phyloP scores from a whole-genome alignment of 1,140 invertebrate genomes.

The Drosophila chauvacae region DNA sequence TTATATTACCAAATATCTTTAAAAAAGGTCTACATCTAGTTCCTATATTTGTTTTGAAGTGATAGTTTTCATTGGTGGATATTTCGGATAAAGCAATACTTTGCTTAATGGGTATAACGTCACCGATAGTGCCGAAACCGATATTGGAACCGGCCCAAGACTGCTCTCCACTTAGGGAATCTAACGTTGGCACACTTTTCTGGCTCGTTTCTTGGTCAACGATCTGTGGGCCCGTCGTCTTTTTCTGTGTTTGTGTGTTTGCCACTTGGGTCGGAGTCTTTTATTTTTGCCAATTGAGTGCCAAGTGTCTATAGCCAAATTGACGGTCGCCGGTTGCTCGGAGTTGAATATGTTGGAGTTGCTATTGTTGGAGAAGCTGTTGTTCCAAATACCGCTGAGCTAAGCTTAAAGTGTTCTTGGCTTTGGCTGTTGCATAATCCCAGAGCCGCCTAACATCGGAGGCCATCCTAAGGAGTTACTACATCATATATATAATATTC shows the following conservation, averaged over 20 bases:
- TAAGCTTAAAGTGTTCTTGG: slow-evolving; percentile 39
- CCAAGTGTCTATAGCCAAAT: slow-evolving; percentile 32
- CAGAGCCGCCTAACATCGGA: neutral
- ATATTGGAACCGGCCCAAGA: slow-evolving; percentile 55
- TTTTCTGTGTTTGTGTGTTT: slow-evolving; percentile 33
- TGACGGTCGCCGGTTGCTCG: slow-evolving; percentile 6
- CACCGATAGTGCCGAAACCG: slow-evolving; percentile 22
- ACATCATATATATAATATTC: neutral
- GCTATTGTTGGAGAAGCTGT: slow-evolving; percentile 20
- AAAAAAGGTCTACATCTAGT: neutral
- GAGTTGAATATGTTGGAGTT: slow-evolving; percentile 7
- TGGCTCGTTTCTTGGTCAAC: slow-evolving; percentile 54
- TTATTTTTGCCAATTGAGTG: slow-evolving; percentile 34
- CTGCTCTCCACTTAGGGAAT: slow-evolving; percentile 60
- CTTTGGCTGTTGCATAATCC: slow-evolving; percentile 45
- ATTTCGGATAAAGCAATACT: neutral
- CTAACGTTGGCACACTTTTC: slow-evolving; percentile 63
- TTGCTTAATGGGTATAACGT: neutral
- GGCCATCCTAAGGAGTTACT: neutral
- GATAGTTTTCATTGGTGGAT: neutral
- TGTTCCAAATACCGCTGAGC: slow-evolving; percentile 57
- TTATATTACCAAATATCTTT: neutral
- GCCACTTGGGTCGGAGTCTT: slow-evolving; percentile 21
- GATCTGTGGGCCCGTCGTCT: slow-evolving; percentile 32
- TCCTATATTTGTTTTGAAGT: neutral